Base-by-base conservation (phyloP, 2,797 vertebrate genomes). In the Spheniscus humboldti region DNA sequence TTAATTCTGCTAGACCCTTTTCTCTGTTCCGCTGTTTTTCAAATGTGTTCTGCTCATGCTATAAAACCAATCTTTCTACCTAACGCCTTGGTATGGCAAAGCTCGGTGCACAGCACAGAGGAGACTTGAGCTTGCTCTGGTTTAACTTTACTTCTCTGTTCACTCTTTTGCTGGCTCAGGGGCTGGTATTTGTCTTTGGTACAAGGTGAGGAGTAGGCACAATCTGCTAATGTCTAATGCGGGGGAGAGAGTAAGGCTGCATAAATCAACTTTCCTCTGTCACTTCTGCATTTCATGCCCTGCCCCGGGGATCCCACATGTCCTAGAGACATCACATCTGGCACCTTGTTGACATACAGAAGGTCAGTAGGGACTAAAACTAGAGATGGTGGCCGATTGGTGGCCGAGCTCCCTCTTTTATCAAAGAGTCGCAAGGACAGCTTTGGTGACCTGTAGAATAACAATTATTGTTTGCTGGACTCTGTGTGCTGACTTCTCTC, bases 151-250 rank as follows among this genome's bases (percentile, higher is more conserved):
- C 43, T 48, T 52, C 55, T 75, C 39, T 45, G 14, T 63, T 91
- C 66, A 37, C 43, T 80, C 53, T 81, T 93, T 91, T 57, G 59
- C 64, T 67, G 76, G 52, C 31, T 86, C 66, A 31, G 68, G 41
- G 57, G 30, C 85, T 97, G 92, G 18, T 74, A 10, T 97, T 95
- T 96, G 48, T 94, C 87, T 94, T 72, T 57, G 47, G 52, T 91
- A 84, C 71, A 86, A 90, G 86, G 43, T 76, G 86, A 92, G 88
- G 68, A 95, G 45, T 56, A 37, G 85, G 67, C 14, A 92, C 57
- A 83, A 20, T 75, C 56, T 92, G 45, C 48, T 62, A 31, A 82
- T 83, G 50, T 84, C 92, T 74, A 41, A 81, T 1, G 4, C 7
- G 33, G 66, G n/a, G 53, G 56, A 92, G 57, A 92, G 59, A 72